Base-by-base conservation (phyloP, 2,888 invertebrate genomes). In the Epirrhoe tristata region DNA sequence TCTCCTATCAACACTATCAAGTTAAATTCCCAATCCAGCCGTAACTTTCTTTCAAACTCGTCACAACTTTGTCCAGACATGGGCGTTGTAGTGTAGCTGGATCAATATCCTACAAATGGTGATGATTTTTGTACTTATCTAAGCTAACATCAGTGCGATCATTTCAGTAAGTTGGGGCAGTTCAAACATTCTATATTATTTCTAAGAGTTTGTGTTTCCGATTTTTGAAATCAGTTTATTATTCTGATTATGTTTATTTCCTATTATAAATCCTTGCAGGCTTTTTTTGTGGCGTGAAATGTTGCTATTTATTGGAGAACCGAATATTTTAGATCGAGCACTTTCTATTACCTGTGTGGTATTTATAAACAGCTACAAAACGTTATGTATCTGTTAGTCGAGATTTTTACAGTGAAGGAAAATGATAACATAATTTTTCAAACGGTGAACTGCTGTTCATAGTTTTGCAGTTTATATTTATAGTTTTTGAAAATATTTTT, bases 1-100 rank as follows among this genome's bases (percentile, higher is more conserved):
- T 32, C 52, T 65, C 58, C 70, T 67, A 63, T 74, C 71, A 74
- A 50, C 69, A 63, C 66, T 67, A 69, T 66, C 58, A 64, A 70
- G 58, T 67, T 70, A 66, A 65, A 72, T 69, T 71, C 74, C 69
- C 67, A 58, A 64, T 62, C 48, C 58, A 58, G 55, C 54, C 62
- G 24, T 52, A 62, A 65, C 51, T 67, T 69, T 70, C 63, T 70
- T 66, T 65, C 68, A 31, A 71, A 73, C 64, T 71, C 32, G 14
- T 50, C 63, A 50, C 64, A 70, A 71, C 64, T 73, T 71, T 56
- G 43, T 62, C 14, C 63, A 52, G 17, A 8, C 46, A 51, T 6
- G 46, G 57, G 53, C 36, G 31, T 32, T n/a, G n/a, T 31, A 10
- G 46, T 58, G 50, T 48, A 52, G 50, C 52, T 57, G 36, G 24